A percentile compares a stretch with the other conserved stretches of the same genome.
These are phyloP conservation scores for Elmis aenea DNA, from an alignment of 2,888 invertebrate species.

Conservation along the genomic window DNA sequence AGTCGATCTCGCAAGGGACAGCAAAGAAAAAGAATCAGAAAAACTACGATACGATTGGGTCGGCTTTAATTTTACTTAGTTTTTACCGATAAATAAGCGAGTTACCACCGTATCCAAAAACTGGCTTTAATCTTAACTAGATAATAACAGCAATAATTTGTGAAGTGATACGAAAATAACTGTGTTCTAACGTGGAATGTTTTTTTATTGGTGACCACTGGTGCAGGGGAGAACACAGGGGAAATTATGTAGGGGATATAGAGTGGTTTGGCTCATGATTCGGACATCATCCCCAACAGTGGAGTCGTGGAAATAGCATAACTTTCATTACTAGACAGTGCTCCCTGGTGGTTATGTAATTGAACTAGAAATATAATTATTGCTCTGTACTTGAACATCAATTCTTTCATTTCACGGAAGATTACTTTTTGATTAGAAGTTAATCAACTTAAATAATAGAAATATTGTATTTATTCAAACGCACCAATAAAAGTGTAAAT, in stretches of 20 bases:
- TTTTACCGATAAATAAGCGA: not conserved
- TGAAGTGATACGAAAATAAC: too few species aligned
- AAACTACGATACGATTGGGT: slow-evolving; percentile 11
- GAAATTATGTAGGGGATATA: slow-evolving; percentile 24
- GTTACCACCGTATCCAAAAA: not conserved
- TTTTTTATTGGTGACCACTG: not conserved
- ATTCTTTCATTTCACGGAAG: too few species aligned
- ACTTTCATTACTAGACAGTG: slow-evolving; percentile 14
- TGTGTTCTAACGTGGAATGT: too few species aligned
- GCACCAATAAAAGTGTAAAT: too few species aligned
- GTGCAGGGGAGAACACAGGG: slow-evolving; percentile 20
- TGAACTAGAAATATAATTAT: too few species aligned
- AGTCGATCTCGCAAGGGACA: slow-evolving; percentile 24
- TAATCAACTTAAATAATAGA: too few species aligned
- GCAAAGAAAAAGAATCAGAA: slow-evolving; percentile 31
- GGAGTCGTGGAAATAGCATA: slow-evolving; percentile 6
- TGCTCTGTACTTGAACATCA: too few species aligned
- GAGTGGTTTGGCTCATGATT: slow-evolving; percentile 22
- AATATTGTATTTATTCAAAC: too few species aligned
- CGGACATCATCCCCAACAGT: slow-evolving; percentile 13
- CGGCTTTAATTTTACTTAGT: not conserved
- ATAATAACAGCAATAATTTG: too few species aligned
- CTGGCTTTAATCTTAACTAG: too few species aligned
- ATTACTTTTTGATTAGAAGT: too few species aligned
- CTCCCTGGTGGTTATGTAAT: slow-evolving; percentile 12